Base-by-base conservation (phyloP, 2,113 vertebrate genomes). In the Podarcis cretensis region DNA sequence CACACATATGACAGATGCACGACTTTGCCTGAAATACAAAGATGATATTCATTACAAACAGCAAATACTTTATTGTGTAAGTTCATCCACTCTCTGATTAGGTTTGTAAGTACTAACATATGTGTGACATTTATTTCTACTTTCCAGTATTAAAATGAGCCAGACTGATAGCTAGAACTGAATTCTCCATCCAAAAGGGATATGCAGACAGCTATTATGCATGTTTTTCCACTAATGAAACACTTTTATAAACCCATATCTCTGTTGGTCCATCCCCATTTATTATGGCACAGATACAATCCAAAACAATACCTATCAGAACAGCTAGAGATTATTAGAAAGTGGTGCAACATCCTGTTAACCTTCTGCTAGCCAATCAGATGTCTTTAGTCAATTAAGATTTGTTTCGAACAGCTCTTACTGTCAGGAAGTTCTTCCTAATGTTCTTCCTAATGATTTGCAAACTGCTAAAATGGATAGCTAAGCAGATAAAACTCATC, bases 1-100 rank as follows among this genome's bases (percentile, higher is more conserved):
- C 98, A 91, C 98, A 98, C 93, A 98, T 97, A 30, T 98, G 98
- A 96, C 98, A 98, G 92, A 98, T 97, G 90, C 98, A 98, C n/a
- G 98, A 98, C 96, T 98, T 98, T 3, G 98, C 98, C 98, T 98
- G 94, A 21, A 97, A 97, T 0, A 83, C 25, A 94, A 63, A 87
- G 90, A 85, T 83, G 86, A 94, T 21, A 81, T 0, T 89, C 32
- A 6, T 8, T 0, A 25, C 91, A 85, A 94, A 65, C 0, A 83
- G 71, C 68, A 84, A 25, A n/a, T 0, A 7, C 0, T n/a, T 18
- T 43, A n/a, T 71, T 23, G 78, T 65, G 20, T 30, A 54, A 59
- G 6, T 57, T 76, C 27, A 13, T 43, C 5, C n/a, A 59, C 14
- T 48, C 63, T 69, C 37, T 12, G 69, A 20, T 18, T 14, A 76